Evolutionary conservation across 2,797 vertebrate species (phyloP).

Genomic region (Ctenopoma multispine): DNA sequence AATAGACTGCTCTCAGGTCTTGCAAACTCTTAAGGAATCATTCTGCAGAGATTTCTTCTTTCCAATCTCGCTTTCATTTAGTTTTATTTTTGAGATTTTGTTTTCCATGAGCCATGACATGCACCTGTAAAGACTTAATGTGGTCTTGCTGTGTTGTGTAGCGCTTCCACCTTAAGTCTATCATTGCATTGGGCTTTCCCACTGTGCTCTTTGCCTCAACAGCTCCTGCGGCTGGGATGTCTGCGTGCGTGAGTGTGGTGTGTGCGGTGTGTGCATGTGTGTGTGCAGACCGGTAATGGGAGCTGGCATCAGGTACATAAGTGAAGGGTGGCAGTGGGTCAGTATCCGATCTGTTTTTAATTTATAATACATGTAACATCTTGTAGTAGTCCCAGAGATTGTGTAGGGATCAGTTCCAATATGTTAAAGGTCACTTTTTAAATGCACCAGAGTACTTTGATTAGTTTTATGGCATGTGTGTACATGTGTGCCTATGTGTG

Average conservation of each 20-base stretch:
- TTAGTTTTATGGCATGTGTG: background rate
- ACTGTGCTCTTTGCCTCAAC: background rate
- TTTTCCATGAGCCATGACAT: background rate
- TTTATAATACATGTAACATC: background rate
- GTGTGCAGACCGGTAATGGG: conserved; percentile 2
- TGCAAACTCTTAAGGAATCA: conserved; percentile 12
- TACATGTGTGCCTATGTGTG: background rate
- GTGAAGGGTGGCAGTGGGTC: conserved; percentile 42
- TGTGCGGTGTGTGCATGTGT: conserved; percentile 13
- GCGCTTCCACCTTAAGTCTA: background rate
- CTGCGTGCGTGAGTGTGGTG: conserved; percentile 6
- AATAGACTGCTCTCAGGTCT: conserved; percentile 20
- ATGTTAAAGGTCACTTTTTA: background rate
- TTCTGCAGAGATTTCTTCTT: conserved; percentile 29
- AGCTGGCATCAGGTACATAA: conserved; percentile 54
- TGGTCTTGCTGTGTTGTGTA: background rate
- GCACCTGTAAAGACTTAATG: background rate
- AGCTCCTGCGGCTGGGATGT: background rate
- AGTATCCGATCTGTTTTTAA: background rate
- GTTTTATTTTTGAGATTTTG: background rate
- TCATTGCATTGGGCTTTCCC: background rate
- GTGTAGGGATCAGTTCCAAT: too few species aligned
- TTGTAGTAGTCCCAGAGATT: too few species aligned
- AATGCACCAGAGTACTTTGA: background rate
- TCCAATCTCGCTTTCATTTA: background rate